These are phyloP conservation scores for Varecia variegata DNA, from an alignment of 2,797 vertebrate species.

Conservation along the genomic window DNA sequence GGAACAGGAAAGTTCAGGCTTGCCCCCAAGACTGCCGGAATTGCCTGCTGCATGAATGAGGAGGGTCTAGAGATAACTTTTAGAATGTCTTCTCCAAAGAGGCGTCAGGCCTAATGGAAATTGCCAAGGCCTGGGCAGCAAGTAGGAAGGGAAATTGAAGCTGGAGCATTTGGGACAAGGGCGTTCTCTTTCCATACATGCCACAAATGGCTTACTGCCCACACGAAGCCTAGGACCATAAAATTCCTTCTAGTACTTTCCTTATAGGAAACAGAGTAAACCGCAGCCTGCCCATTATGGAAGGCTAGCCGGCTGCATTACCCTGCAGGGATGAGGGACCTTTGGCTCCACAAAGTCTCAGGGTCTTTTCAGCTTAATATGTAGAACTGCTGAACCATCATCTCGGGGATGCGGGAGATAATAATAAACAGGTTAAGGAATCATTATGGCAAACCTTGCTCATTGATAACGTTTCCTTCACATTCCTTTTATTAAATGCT, in stretches of 20 bases:
- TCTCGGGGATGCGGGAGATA: slow-evolving; percentile 20
- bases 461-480: not conserved
- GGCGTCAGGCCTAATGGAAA: not conserved
- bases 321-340: not conserved
- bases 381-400: slow-evolving; percentile 49
- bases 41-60: not conserved
- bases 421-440: slow-evolving; percentile 46
- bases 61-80: not conserved
- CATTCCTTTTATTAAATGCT: slow-evolving; percentile 60
- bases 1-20: not conserved
- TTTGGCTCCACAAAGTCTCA: slow-evolving; percentile 55
- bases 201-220: slow-evolving; percentile 12
- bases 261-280: slow-evolving; percentile 43
- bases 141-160: slow-evolving; percentile 31
- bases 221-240: not conserved
- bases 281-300: slow-evolving; percentile 41
- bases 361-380: not conserved
- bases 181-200: slow-evolving; percentile 34
- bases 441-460: slow-evolving; percentile 10
- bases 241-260: slow-evolving; percentile 29
- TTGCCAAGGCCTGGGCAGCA: not conserved
- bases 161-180: not conserved
- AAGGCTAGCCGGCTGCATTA: not conserved
- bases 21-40: not conserved
- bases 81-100: slow-evolving; percentile 17